Percentiles rank a stretch among this genome's conserved stretches.
Evolutionary conservation across 2,113 vertebrate species (phyloP).

Genomic region (Tupaia chinensis): DNA sequence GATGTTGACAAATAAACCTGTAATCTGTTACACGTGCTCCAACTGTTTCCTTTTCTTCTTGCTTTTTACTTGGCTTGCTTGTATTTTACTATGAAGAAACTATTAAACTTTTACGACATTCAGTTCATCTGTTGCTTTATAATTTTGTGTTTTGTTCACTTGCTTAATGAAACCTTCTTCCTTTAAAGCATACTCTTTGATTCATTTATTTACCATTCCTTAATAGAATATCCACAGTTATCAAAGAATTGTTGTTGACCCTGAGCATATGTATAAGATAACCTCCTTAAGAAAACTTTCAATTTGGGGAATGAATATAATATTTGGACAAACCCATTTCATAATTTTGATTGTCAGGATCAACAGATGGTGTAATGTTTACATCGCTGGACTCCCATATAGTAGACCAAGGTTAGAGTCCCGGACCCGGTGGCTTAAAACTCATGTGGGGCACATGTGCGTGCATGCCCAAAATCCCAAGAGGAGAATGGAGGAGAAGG

Average conservation of each 20-base stretch:
- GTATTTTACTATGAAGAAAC: not conserved
- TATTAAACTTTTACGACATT: not conserved
- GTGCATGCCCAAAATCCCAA: too few species aligned
- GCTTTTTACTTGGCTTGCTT: not conserved
- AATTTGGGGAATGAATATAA: not conserved
- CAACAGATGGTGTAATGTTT: too few species aligned
- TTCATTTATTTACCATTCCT: not conserved
- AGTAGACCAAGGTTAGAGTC: too few species aligned
- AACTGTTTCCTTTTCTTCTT: not conserved
- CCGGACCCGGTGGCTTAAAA: too few species aligned
- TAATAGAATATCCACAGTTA: not conserved
- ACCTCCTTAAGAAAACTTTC: not conserved
- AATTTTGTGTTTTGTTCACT: conserved; percentile 1
- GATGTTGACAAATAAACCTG: not conserved
- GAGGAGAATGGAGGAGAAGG: too few species aligned
- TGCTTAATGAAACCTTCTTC: not conserved
- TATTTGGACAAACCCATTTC: not conserved
- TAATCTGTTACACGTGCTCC: not conserved
- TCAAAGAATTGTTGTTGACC: not conserved
- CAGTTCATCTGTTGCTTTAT: conserved; percentile 7
- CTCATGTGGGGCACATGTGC: too few species aligned
- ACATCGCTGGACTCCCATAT: too few species aligned
- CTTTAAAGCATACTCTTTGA: not conserved
- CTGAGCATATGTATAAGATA: not conserved
- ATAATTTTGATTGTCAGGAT: too few species aligned